A percentile compares a stretch with the other conserved stretches of the same genome.
Conservation (phyloP, 2,113 vertebrate genomes). For the Chitala chitala region DNA sequence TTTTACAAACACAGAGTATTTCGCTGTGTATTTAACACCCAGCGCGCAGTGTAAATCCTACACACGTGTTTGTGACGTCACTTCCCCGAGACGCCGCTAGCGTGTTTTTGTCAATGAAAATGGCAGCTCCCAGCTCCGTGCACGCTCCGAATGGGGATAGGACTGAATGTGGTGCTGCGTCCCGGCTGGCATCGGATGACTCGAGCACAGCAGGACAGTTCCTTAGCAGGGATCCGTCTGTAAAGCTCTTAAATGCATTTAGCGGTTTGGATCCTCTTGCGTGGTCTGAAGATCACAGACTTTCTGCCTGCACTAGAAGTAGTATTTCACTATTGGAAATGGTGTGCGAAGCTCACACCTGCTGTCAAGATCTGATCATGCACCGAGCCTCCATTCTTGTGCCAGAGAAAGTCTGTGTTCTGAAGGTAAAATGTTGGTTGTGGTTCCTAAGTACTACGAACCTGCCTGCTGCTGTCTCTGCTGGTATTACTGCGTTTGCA, state of each 20-base stretch:
- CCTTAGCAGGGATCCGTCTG: slow-evolving; percentile 69
- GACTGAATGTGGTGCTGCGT: slow-evolving; percentile 42
- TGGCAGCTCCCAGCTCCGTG: slow-evolving; percentile 51
- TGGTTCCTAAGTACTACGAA: slow-evolving; percentile 19
- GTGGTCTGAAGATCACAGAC: slow-evolving; percentile 88
- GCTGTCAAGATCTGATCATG: slow-evolving; percentile 73
- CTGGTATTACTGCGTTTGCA: no score
- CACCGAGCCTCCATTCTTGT: slow-evolving; percentile 80
- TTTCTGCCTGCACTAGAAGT: slow-evolving; percentile 75
- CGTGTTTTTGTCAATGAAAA: slow-evolving; percentile 48
- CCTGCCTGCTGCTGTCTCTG: no score
- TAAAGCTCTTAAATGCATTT: slow-evolving; percentile 70
- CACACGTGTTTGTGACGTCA: no score
- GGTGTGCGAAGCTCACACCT: slow-evolving; percentile 75
- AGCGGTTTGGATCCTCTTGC: slow-evolving; percentile 79
- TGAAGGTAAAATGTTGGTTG: slow-evolving; percentile 65
- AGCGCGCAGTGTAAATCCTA: no score
- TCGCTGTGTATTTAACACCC: no score
- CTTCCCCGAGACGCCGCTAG: slow-evolving; percentile 37
- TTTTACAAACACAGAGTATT: no score
- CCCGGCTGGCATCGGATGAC: slow-evolving; percentile 28
- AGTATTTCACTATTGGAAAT: slow-evolving; percentile 81
- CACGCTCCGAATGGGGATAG: slow-evolving; percentile 12
- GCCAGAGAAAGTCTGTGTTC: slow-evolving; percentile 50
- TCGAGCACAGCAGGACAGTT: slow-evolving; percentile 42